Evolutionary conservation across 1,140 invertebrate species (phyloP), one percentile per base, ranked within the genome.

Genomic region (Drosophila bifasciata): DNA sequence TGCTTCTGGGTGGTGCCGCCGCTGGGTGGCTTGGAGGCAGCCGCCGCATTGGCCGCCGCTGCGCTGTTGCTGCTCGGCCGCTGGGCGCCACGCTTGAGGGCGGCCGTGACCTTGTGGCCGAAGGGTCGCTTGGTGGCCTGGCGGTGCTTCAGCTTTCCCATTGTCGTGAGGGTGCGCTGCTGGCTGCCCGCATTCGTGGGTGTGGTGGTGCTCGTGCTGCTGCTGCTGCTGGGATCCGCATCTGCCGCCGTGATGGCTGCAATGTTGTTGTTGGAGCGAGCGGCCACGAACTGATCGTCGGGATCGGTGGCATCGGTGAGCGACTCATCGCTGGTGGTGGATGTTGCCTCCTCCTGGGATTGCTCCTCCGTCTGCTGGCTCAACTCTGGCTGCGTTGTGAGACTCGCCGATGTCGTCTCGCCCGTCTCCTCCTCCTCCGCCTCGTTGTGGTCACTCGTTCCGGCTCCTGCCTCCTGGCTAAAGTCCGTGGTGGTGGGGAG

Each of bases 251-350:
- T 89, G n/a, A 83, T 91, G 2, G 89, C 89, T 3, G 85, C 81
- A 28, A 90, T 89, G 40, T 89, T 89, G 40, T 91, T 91, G 36
- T 89, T 89, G 5, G 90, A 91, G 39, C 90, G 70, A 5, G 90
- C 89, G 5, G 90, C 89, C 44, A 91, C 90, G 55, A 91, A 90
- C 40, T 91, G 89, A 64, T 91, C 89, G 23, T 90, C 86, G 13
- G 69, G 36, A 64, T 91, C 79, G 48, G 89, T 90, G 62, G 89
- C 80, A 53, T 88, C 85, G 25, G 89, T 91, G 0, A 88, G 50
- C 0, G 73, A 40, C 44, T 90, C 83, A 1, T 56, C 67, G 9
- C 86, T 91, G 15, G 86, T 89, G 1, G 85, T 89, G 0, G 62
- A 40, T 0, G 55, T 49, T 15, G 46, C 32, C 5, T 28, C 21